Evolutionary conservation across 2,797 vertebrate genomes (phyloP), one percentile per base, ranked within the genome.

Genomic region (Leptoclinus maculatus): DNA sequence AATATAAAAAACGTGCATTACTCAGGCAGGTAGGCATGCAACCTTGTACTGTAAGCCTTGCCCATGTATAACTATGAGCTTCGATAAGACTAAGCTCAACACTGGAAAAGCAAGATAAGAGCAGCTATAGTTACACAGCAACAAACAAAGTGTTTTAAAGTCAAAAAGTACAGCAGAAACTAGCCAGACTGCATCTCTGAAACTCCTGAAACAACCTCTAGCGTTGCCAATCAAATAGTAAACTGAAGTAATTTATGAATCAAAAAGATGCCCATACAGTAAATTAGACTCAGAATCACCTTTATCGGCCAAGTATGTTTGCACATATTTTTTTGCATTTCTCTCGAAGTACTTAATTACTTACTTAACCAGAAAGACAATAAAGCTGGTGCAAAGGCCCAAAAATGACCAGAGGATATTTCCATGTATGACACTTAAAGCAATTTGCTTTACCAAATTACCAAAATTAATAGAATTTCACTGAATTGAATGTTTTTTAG

Each of bases 71-170:
- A 72, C 45, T 51, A 3, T 54, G 29, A 82, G 71, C 66, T 62
- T 13, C 69, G 88, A 88, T 85, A 84, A 83, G 51, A 68, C 79
- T 76, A 70, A 88, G 75, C 80, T 68, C 66, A 68, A 79, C 63
- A 83, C 80, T 91, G 87, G 63, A 36, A 78, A 78, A 73, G 72
- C 19, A 72, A 87, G 86, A 92, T 89, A 88, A 89, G 74, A 79
- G 68, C 41, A 85, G 74, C 70, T 16, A 1, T 57, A 53, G 75
- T 80, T 83, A 65, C 56, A 74, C 51, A 36, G 71, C 66, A 64
- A 21, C n/a, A 83, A 66, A 49, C 32, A 72, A 71, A 72, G 84
- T 62, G 63, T 78, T 83, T 76, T 66, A 39, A 79, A 73, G 39
- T 71, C 14, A 47, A 68, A 83, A 78, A 78, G 65, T 81, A n/a